Evolutionary conservation across 92 coral and sea anemone genomes (phyloP), one percentile per base, ranked within the genome.

Genomic region (Porites rus): DNA sequence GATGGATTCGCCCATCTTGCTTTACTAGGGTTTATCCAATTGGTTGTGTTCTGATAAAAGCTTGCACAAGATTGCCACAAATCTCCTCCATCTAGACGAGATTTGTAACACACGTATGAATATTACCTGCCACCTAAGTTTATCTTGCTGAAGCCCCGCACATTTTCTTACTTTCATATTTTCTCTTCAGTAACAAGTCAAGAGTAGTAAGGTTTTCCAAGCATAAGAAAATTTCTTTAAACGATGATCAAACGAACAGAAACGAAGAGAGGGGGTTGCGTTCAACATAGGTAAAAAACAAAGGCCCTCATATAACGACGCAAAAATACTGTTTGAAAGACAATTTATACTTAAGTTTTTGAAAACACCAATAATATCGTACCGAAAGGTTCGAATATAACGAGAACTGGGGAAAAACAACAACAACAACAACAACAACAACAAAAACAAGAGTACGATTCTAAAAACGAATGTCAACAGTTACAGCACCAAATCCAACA

Each of bases 1-100:
- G 86, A 81, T 31, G 86, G 86, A 81, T 81, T 81, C 77, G 28
- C 86, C 86, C 77, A 81, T 31, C 86, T 70, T 81, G 59, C 31
- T 31, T 78, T 8, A 64, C n/a, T 63, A 62, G 46, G 61, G 11
- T 56, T 10, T 10, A 14, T 56, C 11, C 61, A 56, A 10, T 56
- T 56, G 61, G 16, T 12, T 56, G 11, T 10, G 16, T 10, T 10
- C 16, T 56, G 11, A 56, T 14, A 8, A 14, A 12, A 56, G 61
- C 61, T 56, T 56, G 61, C 16, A 9, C 61, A 2, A 0, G 61
- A 14, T 10, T 54, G 60, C 16, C 61, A 14, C 16, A 2, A 10
- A 10, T 56, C 11, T 56, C 46, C 46, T 38, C 46, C 46, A 38
- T 38, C 46, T 4, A 38, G 46, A 38, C 6, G 46, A 38, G 46